Conservation (phyloP, 2,888 invertebrate genomes). For the Xylophagus ater region DNA sequence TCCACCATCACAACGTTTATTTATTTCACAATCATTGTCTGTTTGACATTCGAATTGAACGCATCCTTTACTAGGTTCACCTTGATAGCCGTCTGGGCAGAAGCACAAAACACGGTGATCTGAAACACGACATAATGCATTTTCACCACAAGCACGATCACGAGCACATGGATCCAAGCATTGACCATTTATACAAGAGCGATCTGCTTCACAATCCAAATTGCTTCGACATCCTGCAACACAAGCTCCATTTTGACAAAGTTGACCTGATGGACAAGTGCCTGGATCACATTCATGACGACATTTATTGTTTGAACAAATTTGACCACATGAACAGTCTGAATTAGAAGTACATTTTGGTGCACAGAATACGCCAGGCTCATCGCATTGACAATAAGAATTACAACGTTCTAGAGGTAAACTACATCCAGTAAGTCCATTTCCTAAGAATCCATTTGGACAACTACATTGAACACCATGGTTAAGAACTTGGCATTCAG, state of each 20-base stretch:
- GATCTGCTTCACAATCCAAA: slow-evolving; percentile 65
- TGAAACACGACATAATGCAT: slow-evolving; percentile 66
- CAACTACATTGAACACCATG: slow-evolving; percentile 82
- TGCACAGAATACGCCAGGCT: slow-evolving; percentile 62
- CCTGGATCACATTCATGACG: slow-evolving; percentile 57
- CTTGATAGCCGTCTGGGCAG: slow-evolving; percentile 76
- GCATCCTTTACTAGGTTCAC: slow-evolving; percentile 67
- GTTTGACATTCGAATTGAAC: slow-evolving; percentile 63
- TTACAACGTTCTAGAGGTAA: slow-evolving; percentile 62
- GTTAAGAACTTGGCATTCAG: slow-evolving; percentile 68
- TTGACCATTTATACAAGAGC: slow-evolving; percentile 58
- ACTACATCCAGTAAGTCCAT: slow-evolving; percentile 67
- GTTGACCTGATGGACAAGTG: slow-evolving; percentile 64
- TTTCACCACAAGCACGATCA: slow-evolving; percentile 60
- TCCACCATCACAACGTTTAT: slow-evolving; percentile 61
- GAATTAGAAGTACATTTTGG: slow-evolving; percentile 51
- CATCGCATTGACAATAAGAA: slow-evolving; percentile 68
- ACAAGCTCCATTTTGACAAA: slow-evolving; percentile 62
- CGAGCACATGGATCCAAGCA: slow-evolving; percentile 62
- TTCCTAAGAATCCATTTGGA: slow-evolving; percentile 66
- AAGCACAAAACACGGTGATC: slow-evolving; percentile 76
- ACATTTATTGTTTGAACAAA: slow-evolving; percentile 62
- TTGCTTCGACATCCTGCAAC: slow-evolving; percentile 69
- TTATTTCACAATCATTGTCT: slow-evolving; percentile 65
- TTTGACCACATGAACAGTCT: slow-evolving; percentile 74